phyloP scores from a whole-genome alignment of 2,113 vertebrate species.

The Sylvietta virens region DNA sequence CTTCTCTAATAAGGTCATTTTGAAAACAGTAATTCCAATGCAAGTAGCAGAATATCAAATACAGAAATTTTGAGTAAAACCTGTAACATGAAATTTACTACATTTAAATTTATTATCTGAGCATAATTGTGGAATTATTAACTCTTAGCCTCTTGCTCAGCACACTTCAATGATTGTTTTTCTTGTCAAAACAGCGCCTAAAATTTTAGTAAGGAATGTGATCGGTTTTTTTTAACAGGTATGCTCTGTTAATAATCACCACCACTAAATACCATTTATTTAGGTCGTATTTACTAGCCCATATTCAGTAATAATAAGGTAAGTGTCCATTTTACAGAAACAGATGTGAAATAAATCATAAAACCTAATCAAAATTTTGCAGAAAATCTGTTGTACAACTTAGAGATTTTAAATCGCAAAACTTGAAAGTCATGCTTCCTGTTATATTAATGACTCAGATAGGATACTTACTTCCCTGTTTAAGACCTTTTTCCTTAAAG shows the following conservation, averaged over 20 bases:
- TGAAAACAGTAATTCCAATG: not conserved
- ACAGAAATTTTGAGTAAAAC: not conserved
- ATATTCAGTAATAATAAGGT: not conserved
- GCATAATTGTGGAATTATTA: not conserved
- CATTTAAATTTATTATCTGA: not conserved
- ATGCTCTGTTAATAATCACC: not conserved
- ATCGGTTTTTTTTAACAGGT: not conserved
- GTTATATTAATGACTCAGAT: not conserved
- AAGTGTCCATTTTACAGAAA: not conserved
- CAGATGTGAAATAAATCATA: not conserved
- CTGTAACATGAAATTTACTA: not conserved
- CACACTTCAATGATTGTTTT: not conserved
- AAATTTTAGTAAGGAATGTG: not conserved
- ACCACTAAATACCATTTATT: not conserved
- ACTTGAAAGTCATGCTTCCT: not conserved
- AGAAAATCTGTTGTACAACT: not conserved
- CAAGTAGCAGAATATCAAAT: not conserved
- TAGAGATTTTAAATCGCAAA: not conserved
- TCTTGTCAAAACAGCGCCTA: not conserved
- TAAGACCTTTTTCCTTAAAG: not conserved
- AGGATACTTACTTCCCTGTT: not conserved
- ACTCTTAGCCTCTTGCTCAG: not conserved
- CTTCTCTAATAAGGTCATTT: not conserved
- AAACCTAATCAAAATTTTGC: not conserved
- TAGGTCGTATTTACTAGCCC: not conserved